Conservation (phyloP, 2,113 vertebrate species). For the Psittacula cyanocephala region DNA sequence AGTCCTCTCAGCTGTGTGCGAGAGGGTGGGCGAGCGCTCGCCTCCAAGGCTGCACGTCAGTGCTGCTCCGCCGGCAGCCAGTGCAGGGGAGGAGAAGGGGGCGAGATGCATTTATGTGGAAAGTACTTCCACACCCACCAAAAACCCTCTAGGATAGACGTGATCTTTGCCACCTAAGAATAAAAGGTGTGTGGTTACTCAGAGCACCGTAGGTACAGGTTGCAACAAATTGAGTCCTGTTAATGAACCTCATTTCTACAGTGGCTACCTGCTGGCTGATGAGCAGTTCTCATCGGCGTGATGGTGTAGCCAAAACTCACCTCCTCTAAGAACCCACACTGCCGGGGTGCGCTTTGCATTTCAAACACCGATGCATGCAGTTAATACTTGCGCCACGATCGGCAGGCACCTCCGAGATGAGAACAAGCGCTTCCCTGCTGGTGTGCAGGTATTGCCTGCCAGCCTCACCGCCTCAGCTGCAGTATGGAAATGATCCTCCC, state of each 20-base stretch:
- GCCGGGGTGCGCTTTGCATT: neutral
- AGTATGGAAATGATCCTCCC: constrained; percentile 35
- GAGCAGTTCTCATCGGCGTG: neutral
- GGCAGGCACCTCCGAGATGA: neutral
- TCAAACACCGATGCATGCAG: accelerated
- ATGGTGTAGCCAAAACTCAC: neutral
- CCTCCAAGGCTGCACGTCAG: neutral
- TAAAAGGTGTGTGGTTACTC: neutral
- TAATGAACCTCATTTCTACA: neutral
- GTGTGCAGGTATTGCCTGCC: neutral
- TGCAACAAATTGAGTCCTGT: neutral
- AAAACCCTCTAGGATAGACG: neutral
- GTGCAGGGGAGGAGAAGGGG: neutral
- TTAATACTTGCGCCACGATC: accelerated
- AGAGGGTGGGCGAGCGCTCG: neutral
- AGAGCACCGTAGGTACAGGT: neutral
- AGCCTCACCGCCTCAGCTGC: neutral
- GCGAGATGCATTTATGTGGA: neutral
- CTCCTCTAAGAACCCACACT: neutral
- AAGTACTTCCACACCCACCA: constrained; percentile 1
- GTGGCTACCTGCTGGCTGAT: neutral
- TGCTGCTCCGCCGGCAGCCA: neutral
- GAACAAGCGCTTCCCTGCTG: neutral
- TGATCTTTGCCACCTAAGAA: constrained; percentile 32
- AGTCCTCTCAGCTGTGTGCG: neutral